Conservation (phyloP, 2,888 invertebrate species). For the Crossocerus cetratus region DNA sequence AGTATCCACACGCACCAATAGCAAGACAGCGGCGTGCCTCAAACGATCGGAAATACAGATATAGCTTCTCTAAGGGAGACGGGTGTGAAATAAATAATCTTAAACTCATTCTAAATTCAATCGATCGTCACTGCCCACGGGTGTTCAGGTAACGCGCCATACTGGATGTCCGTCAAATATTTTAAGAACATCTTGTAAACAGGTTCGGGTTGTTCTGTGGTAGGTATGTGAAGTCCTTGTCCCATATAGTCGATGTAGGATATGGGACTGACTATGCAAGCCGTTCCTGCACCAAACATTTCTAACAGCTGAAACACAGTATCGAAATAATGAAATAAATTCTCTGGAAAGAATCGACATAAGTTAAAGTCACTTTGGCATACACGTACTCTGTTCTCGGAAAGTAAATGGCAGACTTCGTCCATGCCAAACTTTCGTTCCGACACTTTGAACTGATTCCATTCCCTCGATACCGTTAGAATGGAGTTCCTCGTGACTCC, state of each 20-base stretch:
- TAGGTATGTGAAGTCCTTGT: constrained; percentile 84
- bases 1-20: too few relatives aligned
- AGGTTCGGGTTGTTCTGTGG: constrained; percentile 84
- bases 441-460: constrained; percentile 91
- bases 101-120: constrained; percentile 57
- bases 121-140: constrained; percentile 87
- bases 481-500: constrained; percentile 95
- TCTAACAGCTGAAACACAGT: constrained; percentile 87
- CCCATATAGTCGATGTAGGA: constrained; percentile 89
- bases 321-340: not conserved
- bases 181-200: constrained; percentile 86
- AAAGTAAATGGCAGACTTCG: constrained; percentile 84
- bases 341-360: not conserved
- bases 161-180: constrained; percentile 92
- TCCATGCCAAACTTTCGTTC: constrained; percentile 92
- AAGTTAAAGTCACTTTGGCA: not conserved
- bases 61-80: not conserved
- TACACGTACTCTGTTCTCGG: constrained; percentile 87
- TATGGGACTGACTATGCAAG: constrained; percentile 95
- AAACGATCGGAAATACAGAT: not conserved
- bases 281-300: constrained; percentile 99
- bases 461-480: constrained; percentile 87
- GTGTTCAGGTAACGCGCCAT: constrained; percentile 87
- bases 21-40: too few relatives aligned
- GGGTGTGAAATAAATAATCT: constrained; percentile 25